Conservation (phyloP, 1,140 invertebrate species). For the Platyscapa corneri region DNA sequence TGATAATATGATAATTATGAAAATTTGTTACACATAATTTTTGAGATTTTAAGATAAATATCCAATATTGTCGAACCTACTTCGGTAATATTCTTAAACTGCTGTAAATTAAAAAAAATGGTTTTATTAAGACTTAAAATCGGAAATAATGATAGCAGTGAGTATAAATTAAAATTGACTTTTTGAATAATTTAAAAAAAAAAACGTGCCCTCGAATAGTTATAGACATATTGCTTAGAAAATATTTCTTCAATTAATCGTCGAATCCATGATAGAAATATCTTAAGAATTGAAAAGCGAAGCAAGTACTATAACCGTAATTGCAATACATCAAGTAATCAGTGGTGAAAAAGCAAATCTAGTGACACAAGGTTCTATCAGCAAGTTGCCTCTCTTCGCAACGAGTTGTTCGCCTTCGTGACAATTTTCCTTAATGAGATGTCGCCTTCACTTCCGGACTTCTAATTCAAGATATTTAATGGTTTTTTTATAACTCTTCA, state of each 20-base stretch:
- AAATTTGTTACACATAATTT: background rate
- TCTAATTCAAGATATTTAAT: conserved; percentile 20
- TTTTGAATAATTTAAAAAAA: no score
- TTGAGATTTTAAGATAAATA: background rate
- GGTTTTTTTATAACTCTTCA: conserved; percentile 2
- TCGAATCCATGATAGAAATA: background rate
- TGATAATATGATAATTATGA: background rate
- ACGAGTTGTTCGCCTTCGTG: background rate
- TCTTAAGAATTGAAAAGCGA: background rate
- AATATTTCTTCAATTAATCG: background rate
- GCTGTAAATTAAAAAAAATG: no score
- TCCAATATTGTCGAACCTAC: background rate
- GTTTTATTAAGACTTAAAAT: no score
- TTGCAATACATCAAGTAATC: background rate
- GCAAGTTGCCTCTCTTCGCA: background rate
- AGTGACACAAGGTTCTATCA: background rate
- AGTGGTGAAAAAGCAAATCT: background rate
- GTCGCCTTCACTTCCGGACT: conserved; percentile 23
- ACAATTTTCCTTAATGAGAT: conserved; percentile 32
- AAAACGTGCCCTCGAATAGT: no score
- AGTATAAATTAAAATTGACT: no score
- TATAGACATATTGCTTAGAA: background rate
- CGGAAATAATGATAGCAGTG: no score
- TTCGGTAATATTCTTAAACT: background rate
- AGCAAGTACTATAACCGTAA: background rate